phyloP scores from a whole-genome alignment of 2,113 vertebrate species.

The Tringa solitaria region DNA sequence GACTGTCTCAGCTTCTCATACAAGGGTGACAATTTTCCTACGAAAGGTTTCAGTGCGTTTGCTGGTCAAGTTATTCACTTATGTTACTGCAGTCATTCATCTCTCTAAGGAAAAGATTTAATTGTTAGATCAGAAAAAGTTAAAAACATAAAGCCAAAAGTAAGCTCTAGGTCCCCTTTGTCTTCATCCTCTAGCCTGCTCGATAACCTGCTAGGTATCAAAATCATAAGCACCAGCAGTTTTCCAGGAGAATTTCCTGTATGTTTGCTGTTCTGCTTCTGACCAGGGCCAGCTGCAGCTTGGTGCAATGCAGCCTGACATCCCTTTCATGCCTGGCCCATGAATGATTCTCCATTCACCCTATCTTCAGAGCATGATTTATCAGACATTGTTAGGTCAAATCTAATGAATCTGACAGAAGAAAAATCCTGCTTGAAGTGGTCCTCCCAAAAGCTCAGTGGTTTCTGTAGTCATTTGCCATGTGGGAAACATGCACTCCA shows the following conservation, averaged over 20 bases:
- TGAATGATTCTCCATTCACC: background rate
- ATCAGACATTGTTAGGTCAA: background rate
- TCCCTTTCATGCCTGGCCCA: background rate
- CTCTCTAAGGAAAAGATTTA: background rate
- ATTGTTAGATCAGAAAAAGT: background rate
- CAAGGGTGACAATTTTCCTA: background rate
- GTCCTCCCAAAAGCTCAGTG: background rate
- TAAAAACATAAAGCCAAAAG: background rate
- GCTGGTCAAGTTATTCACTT: background rate
- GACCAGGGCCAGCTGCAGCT: background rate
- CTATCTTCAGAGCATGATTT: background rate
- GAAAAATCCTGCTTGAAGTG: background rate
- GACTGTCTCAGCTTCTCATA: background rate
- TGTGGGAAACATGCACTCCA: background rate
- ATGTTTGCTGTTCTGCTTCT: background rate
- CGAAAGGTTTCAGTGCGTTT: background rate
- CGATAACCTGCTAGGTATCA: background rate
- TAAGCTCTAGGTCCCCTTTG: background rate
- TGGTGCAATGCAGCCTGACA: background rate
- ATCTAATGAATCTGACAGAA: background rate
- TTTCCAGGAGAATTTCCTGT: background rate
- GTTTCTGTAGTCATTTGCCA: background rate
- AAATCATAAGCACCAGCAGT: background rate
- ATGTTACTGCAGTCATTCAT: background rate
- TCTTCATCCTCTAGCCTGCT: background rate